Percentiles rank a stretch among this genome's conserved stretches.
Evolutionary conservation across 2,888 invertebrate species (phyloP).

Genomic region (Melinaea marsaeus): DNA sequence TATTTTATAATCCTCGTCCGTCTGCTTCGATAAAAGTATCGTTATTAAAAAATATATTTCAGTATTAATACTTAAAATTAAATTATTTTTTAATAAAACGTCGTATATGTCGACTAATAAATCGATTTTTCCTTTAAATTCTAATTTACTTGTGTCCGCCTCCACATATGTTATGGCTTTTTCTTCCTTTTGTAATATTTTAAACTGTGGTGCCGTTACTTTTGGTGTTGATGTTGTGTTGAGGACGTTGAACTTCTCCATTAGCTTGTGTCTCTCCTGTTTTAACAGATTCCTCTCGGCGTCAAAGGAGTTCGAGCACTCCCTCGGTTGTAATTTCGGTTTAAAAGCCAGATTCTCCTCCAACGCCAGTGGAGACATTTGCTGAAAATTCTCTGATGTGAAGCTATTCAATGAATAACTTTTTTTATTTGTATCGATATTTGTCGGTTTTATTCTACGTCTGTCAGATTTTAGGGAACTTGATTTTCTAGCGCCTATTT

Average conservation of each 20-base stretch:
- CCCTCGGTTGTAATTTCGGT: slow-evolving; percentile 53
- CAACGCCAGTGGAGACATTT: slow-evolving; percentile 55
- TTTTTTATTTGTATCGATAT: slow-evolving; percentile 56
- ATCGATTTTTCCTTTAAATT: slow-evolving; percentile 73
- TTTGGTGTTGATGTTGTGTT: slow-evolving; percentile 53
- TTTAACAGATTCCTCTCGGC: slow-evolving; percentile 65
- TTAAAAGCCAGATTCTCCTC: slow-evolving; percentile 54
- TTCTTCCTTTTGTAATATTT: slow-evolving; percentile 53
- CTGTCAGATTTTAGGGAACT: slow-evolving; percentile 57
- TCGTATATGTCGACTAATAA: slow-evolving; percentile 78
- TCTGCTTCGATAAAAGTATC: slow-evolving; percentile 76
- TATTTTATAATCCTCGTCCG: slow-evolving; percentile 51
- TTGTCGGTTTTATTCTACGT: slow-evolving; percentile 76
- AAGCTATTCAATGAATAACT: slow-evolving; percentile 62
- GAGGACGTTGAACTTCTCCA: slow-evolving; percentile 69
- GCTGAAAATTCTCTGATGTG: slow-evolving; percentile 56
- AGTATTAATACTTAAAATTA: slow-evolving; percentile 80
- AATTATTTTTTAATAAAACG: slow-evolving; percentile 76
- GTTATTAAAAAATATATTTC: slow-evolving; percentile 85
- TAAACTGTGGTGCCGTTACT: slow-evolving; percentile 50
- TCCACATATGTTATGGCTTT: slow-evolving; percentile 50
- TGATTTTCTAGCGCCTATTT: slow-evolving; percentile 62
- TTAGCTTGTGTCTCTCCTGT: slow-evolving; percentile 64
- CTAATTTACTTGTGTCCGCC: slow-evolving; percentile 65
- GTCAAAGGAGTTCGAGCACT: slow-evolving; percentile 54